A percentile compares a stretch with the other conserved stretches of the same genome.
These are phyloP conservation scores for Eucriotettix oculatus DNA, from an alignment of 2,888 invertebrate species.

Conservation along the genomic window DNA sequence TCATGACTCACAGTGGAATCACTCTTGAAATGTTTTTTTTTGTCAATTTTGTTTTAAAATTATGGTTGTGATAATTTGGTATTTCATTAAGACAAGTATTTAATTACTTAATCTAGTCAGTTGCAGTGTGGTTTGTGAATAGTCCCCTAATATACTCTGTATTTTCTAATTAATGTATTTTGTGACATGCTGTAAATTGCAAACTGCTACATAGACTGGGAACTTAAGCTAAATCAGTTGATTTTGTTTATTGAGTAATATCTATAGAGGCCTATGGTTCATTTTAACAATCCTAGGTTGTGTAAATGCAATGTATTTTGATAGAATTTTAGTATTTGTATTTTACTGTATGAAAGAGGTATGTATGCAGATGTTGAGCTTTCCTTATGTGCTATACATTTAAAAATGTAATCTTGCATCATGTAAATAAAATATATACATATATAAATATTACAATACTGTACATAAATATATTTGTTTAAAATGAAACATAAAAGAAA, in stretches of 20 bases:
- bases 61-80: too few relatives aligned
- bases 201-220: background rate
- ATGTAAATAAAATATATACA: background rate
- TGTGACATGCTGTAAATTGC: too few relatives aligned
- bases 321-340: background rate
- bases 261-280: background rate
- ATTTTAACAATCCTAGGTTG: background rate
- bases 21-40: too few relatives aligned
- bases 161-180: too few relatives aligned
- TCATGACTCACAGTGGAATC: too few relatives aligned
- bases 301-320: background rate
- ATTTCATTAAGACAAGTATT: too few relatives aligned
- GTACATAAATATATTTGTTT: background rate
- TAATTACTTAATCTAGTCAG: too few relatives aligned
- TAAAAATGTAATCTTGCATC: background rate
- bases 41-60: too few relatives aligned
- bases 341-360: background rate
- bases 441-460: background rate
- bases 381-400: background rate
- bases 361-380: background rate
- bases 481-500: background rate
- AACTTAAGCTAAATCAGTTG: background rate
- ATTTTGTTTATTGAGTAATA: background rate
- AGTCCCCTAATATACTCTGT: too few relatives aligned
- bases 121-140: too few relatives aligned